phyloP scores from a whole-genome alignment of 1,140 invertebrate species.

The Eumeta japonica region DNA sequence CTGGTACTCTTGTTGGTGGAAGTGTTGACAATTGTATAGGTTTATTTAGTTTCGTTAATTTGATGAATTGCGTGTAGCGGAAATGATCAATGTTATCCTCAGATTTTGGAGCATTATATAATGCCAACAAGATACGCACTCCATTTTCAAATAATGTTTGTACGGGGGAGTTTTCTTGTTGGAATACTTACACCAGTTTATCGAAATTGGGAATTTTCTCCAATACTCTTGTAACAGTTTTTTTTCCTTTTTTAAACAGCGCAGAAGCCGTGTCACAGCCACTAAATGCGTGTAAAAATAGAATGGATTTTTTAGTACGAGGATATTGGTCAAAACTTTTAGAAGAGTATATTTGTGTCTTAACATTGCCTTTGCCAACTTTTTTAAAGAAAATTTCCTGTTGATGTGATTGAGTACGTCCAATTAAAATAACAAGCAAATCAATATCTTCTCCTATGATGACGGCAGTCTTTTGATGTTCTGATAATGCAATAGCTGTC shows the following conservation, averaged over 20 bases:
- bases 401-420: constrained; percentile 16
- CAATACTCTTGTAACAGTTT: constrained; percentile 16
- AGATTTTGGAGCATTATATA: constrained; percentile 32
- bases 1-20: constrained; percentile 27
- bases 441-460: constrained; percentile 38
- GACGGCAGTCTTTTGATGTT: constrained; percentile 23
- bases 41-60: constrained; percentile 26
- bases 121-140: constrained; percentile 22
- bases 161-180: constrained; percentile 26
- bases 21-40: constrained; percentile 26
- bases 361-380: no score
- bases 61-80: constrained; percentile 24
- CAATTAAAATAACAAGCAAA: constrained; percentile 32
- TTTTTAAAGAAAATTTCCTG: constrained; percentile 22
- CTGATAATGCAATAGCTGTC: constrained; percentile 26
- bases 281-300: constrained; percentile 33
- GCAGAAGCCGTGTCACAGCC: constrained; percentile 36
- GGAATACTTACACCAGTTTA: constrained; percentile 27
- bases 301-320: constrained; percentile 24
- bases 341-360: constrained; percentile 24
- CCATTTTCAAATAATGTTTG: constrained; percentile 27
- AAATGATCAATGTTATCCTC: constrained; percentile 23
- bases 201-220: constrained; percentile 20
- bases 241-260: constrained; percentile 31
- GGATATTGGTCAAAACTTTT: constrained; percentile 28